phyloP scores from a whole-genome alignment of 2,113 vertebrate genomes.

The Nymphicus hollandicus region DNA sequence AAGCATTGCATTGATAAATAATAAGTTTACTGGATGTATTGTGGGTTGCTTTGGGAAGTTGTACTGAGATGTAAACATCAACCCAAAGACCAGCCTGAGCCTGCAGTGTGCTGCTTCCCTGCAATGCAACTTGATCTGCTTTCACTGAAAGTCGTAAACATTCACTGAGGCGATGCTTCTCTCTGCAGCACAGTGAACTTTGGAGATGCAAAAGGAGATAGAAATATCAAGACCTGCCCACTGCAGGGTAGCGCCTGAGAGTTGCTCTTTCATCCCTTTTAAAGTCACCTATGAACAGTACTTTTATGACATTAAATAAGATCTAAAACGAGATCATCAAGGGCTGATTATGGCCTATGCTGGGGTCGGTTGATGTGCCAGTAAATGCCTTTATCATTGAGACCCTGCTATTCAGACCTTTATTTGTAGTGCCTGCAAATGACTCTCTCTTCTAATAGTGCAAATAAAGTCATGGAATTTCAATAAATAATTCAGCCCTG shows the following conservation, averaged over 20 bases:
- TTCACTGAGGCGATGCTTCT: background rate
- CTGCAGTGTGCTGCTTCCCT: background rate
- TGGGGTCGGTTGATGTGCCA: background rate
- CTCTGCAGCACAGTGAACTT: background rate
- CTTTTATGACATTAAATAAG: background rate
- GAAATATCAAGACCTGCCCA: background rate
- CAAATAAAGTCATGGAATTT: conserved; percentile 78
- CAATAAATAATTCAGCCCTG: conserved; percentile 79
- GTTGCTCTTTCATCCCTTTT: background rate
- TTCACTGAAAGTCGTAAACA: background rate
- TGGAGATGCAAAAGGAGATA: background rate
- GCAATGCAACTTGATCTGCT: background rate
- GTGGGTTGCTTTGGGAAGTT: background rate
- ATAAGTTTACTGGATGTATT: background rate
- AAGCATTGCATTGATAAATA: background rate
- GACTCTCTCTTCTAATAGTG: conserved; percentile 2
- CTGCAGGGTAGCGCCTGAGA: background rate
- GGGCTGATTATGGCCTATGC: background rate
- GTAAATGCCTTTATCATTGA: background rate
- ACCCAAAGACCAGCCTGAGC: background rate
- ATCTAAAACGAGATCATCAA: background rate
- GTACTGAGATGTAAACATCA: background rate
- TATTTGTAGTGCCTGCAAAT: background rate
- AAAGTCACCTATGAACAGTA: background rate
- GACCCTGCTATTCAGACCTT: background rate